phyloP scores from a whole-genome alignment of 2,888 invertebrate genomes.

The Julus scandinavius region DNA sequence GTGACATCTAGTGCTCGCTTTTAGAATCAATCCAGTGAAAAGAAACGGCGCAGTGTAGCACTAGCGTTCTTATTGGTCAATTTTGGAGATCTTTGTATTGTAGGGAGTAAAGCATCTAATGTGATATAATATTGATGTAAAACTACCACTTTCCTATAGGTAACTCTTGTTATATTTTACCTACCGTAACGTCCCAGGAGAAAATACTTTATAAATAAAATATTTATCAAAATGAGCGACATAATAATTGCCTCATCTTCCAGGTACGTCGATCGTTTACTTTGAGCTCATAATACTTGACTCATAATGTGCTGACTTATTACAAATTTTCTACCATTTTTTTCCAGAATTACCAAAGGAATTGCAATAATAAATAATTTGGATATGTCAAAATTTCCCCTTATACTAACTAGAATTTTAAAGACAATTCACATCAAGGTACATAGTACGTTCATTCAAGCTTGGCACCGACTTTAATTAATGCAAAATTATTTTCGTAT shows the following conservation, averaged over 20 bases:
- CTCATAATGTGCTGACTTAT: background rate
- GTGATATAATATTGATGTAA: no score
- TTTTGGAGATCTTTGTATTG: background rate
- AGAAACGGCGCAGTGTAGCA: background rate
- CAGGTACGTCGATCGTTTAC: background rate
- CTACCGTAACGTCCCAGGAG: no score
- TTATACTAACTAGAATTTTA: constrained; percentile 65
- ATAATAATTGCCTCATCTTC: background rate
- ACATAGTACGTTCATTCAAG: constrained; percentile 50
- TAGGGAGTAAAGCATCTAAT: background rate
- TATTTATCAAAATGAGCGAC: background rate
- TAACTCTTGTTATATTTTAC: no score
- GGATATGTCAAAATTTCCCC: constrained; percentile 64
- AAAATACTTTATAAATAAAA: no score
- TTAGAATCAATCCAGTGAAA: background rate
- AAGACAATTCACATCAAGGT: constrained; percentile 66
- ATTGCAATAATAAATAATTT: constrained; percentile 65
- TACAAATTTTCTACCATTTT: background rate
- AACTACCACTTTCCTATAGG: no score
- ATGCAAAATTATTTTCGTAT: constrained; percentile 26
- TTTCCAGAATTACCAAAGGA: constrained; percentile 65
- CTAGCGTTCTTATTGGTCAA: background rate
- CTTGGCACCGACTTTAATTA: background rate
- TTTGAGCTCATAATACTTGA: background rate
- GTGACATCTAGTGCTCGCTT: background rate